Conservation (phyloP, 2,888 invertebrate species). For the Aphodius granarius region DNA sequence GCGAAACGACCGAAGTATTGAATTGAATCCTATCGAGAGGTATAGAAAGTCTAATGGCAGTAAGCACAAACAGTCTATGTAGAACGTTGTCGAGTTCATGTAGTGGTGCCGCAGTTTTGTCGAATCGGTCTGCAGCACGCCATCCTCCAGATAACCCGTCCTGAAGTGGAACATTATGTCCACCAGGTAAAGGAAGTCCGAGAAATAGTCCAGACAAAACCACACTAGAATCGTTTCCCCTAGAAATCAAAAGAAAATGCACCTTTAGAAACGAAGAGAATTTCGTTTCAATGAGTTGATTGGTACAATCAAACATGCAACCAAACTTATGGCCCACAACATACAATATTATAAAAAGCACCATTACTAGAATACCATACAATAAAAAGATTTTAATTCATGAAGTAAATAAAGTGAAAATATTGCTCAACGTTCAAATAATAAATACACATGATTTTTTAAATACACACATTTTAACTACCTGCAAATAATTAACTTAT, state of each 20-base stretch:
- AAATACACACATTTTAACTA: too few relatives aligned
- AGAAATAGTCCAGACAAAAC: conserved; percentile 96
- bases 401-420: too few relatives aligned
- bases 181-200: conserved; percentile 93
- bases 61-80: conserved; percentile 97
- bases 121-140: conserved; percentile 95
- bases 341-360: too few relatives aligned
- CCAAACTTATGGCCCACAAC: too few relatives aligned
- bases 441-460: too few relatives aligned
- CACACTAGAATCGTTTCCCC: conserved; percentile 87
- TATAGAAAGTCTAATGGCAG: conserved; percentile 97
- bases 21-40: conserved; percentile 94
- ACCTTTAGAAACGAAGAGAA: too few relatives aligned
- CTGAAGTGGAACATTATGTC: conserved; percentile 98
- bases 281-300: too few relatives aligned
- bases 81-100: conserved; percentile 94
- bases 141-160: conserved; percentile 96
- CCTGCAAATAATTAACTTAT: too few relatives aligned
- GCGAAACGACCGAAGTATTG: conserved; percentile 92
- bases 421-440: too few relatives aligned
- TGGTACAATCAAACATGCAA: too few relatives aligned
- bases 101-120: conserved; percentile 93
- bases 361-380: too few relatives aligned
- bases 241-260: conserved; percentile 52
- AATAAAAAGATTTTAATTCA: too few relatives aligned